Percentiles rank a stretch among this genome's conserved stretches.
phyloP scores from a whole-genome alignment of 2,888 invertebrate species.

The Miltochrista miniata region DNA sequence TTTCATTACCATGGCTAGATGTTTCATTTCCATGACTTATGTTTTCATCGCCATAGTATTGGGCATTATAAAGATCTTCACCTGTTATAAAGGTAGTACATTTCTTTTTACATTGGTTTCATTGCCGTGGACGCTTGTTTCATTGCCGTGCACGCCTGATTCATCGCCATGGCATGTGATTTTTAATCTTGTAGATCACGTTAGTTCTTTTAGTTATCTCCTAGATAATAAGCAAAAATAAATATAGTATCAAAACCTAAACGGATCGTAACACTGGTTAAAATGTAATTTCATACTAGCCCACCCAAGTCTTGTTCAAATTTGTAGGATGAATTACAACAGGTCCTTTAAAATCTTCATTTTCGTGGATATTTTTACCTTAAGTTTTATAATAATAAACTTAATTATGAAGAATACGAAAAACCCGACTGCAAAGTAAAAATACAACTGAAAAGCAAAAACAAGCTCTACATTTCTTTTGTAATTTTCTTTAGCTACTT shows the following conservation, averaged over 20 bases:
- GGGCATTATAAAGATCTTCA: not conserved
- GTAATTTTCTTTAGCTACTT: too few relatives aligned
- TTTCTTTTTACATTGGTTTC: not conserved
- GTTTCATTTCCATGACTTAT: slow-evolving; percentile 9
- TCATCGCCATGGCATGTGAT: not conserved
- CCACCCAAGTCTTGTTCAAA: too few relatives aligned
- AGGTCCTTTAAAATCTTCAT: too few relatives aligned
- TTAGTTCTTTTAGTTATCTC: not conserved
- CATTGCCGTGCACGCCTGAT: not conserved
- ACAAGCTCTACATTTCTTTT: too few relatives aligned
- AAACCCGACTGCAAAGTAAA: too few relatives aligned
- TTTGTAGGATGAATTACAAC: too few relatives aligned
- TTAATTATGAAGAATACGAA: too few relatives aligned
- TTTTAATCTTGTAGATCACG: not conserved
- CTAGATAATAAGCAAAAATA: not conserved
- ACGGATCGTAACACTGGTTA: too few relatives aligned
- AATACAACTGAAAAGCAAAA: too few relatives aligned
- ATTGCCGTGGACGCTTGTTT: not conserved
- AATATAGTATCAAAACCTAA: not conserved
- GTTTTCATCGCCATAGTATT: slow-evolving; percentile 8
- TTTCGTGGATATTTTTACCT: too few relatives aligned
- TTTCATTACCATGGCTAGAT: slow-evolving; percentile 8
- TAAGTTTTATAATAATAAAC: too few relatives aligned
- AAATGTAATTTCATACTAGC: too few relatives aligned
- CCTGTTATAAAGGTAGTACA: not conserved